Base-by-base conservation (phyloP, 2,113 vertebrate genomes). In the Chloebia gouldiae region DNA sequence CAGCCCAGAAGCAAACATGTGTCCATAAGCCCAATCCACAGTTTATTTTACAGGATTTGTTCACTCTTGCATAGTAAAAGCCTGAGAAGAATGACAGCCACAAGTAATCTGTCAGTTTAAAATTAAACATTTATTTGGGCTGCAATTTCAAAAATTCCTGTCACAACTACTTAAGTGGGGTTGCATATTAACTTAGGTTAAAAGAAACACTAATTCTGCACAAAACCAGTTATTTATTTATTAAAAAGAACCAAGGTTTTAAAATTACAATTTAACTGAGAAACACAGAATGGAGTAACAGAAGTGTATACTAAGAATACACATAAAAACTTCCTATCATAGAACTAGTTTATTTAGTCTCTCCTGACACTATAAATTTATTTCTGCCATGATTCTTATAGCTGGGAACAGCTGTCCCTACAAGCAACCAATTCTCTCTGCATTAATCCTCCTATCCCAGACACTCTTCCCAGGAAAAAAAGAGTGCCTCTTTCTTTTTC, bases 61-160 rank as follows among this genome's bases (percentile, higher is more conserved):
- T 94, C 94, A 91, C 57, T 90, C 91, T 96, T 94, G 79, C 91
- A 86, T 88, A 90, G 66, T 33, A 96, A 92, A 61, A 90, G 72
- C 35, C 57, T 20, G 20, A 86, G 51, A 88, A 90, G 69, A 90
- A 45, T 28, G 90, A 92, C 84, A 95, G 76, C 72, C 72, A 69
- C 76, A 84, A 73, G 69, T 82, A 92, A 97, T 86, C 75, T 73
- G 70, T 90, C 80, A 90, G 73, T 81, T 88, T 53, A 47, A 95
- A 92, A 95, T 96, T 77, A 93, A 96, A 91, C 85, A 94, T 96
- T 95, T 92, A 95, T 96, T 92, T 95, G 85, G 79, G 61, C 70
- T 93, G 87, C 87, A 88, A 85, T 82, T 96, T 77, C 69, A 95
- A 86, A 94, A 93, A 91, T 92, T 93, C 79, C 88, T 94, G 88